These are phyloP conservation scores for Coracopsis vasa DNA, from an alignment of 2,113 vertebrate species.

Conservation along the genomic window DNA sequence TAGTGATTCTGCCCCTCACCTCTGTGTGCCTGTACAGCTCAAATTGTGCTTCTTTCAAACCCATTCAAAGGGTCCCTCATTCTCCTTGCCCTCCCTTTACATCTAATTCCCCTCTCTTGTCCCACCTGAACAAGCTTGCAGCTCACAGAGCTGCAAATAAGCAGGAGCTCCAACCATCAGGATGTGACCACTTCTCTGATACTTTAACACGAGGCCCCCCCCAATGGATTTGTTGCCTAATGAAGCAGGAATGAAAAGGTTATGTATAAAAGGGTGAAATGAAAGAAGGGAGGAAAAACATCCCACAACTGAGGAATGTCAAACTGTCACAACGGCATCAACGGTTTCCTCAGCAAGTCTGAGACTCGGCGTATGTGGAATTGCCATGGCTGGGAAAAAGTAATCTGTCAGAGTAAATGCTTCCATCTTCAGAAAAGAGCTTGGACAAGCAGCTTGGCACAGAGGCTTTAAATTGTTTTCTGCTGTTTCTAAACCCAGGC, in stretches of 20 bases:
- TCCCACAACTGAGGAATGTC: constrained; percentile 20
- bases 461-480: neutral
- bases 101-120: neutral
- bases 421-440: constrained; percentile 23
- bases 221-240: neutral
- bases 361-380: neutral
- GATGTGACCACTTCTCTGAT: neutral
- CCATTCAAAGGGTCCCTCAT: neutral
- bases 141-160: neutral
- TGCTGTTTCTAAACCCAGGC: neutral
- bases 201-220: neutral
- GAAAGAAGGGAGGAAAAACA: neutral
- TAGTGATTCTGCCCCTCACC: neutral
- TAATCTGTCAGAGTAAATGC: constrained; percentile 4
- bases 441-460: neutral
- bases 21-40: neutral
- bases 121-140: neutral
- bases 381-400: neutral
- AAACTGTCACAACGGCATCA: constrained; percentile 47
- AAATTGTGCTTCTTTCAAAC: neutral
- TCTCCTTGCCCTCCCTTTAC: neutral
- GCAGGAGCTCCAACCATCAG: neutral
- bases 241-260: constrained; percentile 6
- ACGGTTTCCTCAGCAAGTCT: constrained; percentile 36
- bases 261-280: neutral